Percentiles rank a stretch among this genome's conserved stretches.
Evolutionary conservation across 2,113 vertebrate species (phyloP).

Genomic region (Pseudorasbora parva): DNA sequence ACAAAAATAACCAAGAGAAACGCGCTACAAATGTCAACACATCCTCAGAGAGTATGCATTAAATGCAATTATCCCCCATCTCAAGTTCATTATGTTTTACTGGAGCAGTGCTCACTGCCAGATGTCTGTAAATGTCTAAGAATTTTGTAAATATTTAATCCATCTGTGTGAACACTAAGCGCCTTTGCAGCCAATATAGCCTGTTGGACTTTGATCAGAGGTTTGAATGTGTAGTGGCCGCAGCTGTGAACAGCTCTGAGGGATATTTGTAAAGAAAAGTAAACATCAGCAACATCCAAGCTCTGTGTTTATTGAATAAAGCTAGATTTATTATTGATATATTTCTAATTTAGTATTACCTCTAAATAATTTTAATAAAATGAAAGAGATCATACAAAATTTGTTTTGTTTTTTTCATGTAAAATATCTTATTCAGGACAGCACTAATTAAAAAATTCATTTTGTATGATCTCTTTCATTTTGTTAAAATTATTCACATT

Average conservation of each 20-base stretch:
- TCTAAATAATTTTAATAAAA: no score
- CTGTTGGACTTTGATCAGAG: not conserved
- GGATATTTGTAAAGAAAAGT: not conserved
- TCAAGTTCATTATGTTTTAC: slow-evolving; percentile 31
- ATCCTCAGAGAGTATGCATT: not conserved
- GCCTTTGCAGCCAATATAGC: not conserved
- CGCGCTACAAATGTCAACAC: no score
- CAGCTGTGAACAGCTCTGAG: not conserved
- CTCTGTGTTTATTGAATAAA: no score
- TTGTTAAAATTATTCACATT: no score
- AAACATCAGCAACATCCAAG: not conserved
- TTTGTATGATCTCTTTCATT: no score
- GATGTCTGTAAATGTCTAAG: slow-evolving; percentile 26
- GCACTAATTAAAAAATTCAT: no score
- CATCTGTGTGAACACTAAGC: not conserved
- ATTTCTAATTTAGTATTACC: no score
- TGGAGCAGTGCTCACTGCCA: slow-evolving; percentile 11
- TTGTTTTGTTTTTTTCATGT: no score
- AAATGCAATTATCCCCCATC: slow-evolving; percentile 2
- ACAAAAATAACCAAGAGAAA: no score
- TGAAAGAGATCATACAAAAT: no score
- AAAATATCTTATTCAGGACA: no score
- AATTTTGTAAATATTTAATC: slow-evolving; percentile 15
- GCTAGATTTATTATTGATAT: no score
- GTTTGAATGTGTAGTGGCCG: not conserved